These are phyloP conservation scores for Archocentrus centrarchus DNA, from an alignment of 2,113 vertebrate genomes.

Conservation along the genomic window DNA sequence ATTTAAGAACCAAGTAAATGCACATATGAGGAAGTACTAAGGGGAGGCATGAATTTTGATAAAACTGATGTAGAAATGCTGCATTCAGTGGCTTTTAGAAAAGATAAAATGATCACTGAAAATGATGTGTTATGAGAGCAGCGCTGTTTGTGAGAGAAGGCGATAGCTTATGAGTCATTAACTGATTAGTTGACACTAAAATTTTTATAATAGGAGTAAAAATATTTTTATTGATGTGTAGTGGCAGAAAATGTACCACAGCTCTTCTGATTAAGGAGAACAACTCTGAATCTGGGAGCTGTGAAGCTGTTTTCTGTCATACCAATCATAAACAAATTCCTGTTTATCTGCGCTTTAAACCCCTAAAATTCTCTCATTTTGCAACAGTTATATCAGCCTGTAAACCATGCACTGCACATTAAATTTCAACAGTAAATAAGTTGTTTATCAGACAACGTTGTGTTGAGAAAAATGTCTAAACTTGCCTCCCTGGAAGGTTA, in stretches of 20 bases:
- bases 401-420: background rate
- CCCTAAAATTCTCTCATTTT: background rate
- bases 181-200: fast-evolving
- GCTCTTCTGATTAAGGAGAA: background rate
- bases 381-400: background rate
- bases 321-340: background rate
- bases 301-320: background rate
- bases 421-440: background rate
- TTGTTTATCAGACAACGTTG: background rate
- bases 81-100: background rate
- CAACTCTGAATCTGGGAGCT: background rate
- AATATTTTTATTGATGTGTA: background rate
- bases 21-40: background rate
- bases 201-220: background rate
- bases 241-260: too few relatives aligned
- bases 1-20: background rate
- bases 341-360: background rate
- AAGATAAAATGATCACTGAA: background rate
- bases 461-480: background rate
- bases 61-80: fast-evolving
- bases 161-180: background rate
- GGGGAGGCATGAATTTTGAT: background rate
- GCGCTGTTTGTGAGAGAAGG: background rate
- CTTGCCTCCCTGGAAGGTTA: background rate
- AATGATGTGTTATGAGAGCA: background rate